These are phyloP conservation scores for Thymelicus sylvestris DNA, from an alignment of 2,888 invertebrate species.

Conservation along the genomic window DNA sequence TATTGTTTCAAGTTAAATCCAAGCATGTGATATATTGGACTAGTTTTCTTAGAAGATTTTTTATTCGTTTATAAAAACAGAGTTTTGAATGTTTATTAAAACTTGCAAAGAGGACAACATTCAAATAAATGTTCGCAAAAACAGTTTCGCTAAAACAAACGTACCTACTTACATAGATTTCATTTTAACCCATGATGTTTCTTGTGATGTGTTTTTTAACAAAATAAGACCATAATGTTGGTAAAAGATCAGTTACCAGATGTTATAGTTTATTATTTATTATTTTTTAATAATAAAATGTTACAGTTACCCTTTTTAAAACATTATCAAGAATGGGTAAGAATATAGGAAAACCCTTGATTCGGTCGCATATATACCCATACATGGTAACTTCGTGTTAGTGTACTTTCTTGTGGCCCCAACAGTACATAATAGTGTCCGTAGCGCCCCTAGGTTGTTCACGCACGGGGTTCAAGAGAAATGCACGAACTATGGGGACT, in stretches of 20 bases:
- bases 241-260: neutral
- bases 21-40: constrained; percentile 42
- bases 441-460: too few relatives aligned
- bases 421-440: too few relatives aligned
- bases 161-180: too few relatives aligned
- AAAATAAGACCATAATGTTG: neutral
- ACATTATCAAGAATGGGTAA: too few relatives aligned
- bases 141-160: neutral
- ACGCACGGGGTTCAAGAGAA: too few relatives aligned
- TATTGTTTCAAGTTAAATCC: constrained; percentile 35
- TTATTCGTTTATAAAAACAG: constrained; percentile 13
- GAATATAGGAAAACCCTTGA: too few relatives aligned
- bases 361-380: too few relatives aligned
- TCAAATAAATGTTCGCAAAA: neutral
- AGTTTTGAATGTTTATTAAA: constrained; percentile 13
- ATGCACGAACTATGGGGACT: too few relatives aligned
- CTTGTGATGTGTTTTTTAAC: neutral
- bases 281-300: too few relatives aligned
- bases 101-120: neutral
- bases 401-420: too few relatives aligned
- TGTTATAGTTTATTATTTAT: too few relatives aligned
- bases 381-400: too few relatives aligned
- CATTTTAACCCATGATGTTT: neutral
- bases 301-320: neutral
- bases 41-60: constrained; percentile 46